Base-by-base conservation (phyloP, 1,140 invertebrate genomes). In the Heliconius eleuchia region DNA sequence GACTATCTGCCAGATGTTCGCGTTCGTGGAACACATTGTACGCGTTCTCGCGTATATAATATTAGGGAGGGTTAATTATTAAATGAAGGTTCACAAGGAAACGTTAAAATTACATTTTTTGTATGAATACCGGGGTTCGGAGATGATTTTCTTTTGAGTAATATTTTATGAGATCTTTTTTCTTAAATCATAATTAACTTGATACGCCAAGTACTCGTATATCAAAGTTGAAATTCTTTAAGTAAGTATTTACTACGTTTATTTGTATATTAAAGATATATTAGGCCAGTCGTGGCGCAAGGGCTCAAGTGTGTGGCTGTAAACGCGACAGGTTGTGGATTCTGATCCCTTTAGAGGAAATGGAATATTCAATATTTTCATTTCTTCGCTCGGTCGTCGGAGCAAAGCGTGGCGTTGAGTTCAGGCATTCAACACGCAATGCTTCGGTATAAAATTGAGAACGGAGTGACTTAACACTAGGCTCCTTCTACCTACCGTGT, bases 1-100 rank as follows among this genome's bases (percentile, higher is more conserved):
- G 77, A 79, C 74, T 76, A 57, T 75, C 77, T 73, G 60, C 76
- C 77, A 82, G 75, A 82, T 82, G 72, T 77, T 72, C 9, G 46
- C 18, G 34, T 55, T 77, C 52, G 46, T 46, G 34, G 37, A 71
- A 77, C 39, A 30, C 70, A 72, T 71, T 77, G 76, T 77, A 34
- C 39, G 66, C 66, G 27, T 77, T 71, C 46, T n/a, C 42, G 76
- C 46, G 70, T 19, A 72, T 34, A 77, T 77, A 72, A 77, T 77
- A 72, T 50, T 55, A 19, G 74, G 34, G 60, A 60, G 66, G n/a
- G 76, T 77, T 77, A 72, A 77, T 72, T 71, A 77, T 77, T 72
- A 72, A 77, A 23, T 2, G 39, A 66, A 75, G 74, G 37, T 75
- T 75, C n/a, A n/a, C 37, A 57, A 37, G 19, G 73, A 37, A 73